These are phyloP conservation scores for Megaceryle maxima DNA, from an alignment of 2,113 vertebrate genomes.

Conservation along the genomic window DNA sequence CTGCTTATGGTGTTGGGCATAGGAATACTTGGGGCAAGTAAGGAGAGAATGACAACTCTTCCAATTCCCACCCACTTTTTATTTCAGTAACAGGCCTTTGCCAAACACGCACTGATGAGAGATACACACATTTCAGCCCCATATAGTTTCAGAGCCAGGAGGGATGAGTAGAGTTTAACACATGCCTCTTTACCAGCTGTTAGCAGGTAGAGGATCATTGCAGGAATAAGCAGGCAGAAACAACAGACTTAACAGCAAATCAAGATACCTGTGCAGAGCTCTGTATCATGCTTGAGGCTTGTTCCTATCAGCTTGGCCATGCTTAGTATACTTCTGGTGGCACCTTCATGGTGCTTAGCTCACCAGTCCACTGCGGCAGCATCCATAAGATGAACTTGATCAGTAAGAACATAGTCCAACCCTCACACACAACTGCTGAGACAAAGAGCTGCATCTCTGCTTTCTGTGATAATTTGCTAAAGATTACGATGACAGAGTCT, in stretches of 20 bases:
- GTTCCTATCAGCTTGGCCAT: background rate
- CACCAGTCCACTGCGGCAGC: background rate
- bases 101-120: background rate
- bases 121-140: background rate
- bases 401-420: background rate
- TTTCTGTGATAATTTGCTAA: background rate
- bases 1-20: background rate
- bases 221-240: background rate
- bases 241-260: background rate
- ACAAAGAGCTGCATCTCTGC: background rate
- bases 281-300: background rate
- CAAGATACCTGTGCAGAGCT: background rate
- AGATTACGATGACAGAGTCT: background rate
- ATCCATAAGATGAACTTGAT: background rate
- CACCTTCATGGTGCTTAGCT: background rate
- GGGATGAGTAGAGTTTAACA: background rate
- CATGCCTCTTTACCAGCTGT: background rate
- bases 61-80: background rate
- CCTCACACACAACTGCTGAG: background rate
- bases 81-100: background rate
- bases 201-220: background rate
- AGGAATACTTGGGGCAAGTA: background rate
- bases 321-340: background rate
- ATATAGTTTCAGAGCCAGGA: background rate
- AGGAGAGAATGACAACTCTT: background rate